These are phyloP conservation scores for Tiphia femorata DNA, from an alignment of 2,888 invertebrate species.

Conservation along the genomic window DNA sequence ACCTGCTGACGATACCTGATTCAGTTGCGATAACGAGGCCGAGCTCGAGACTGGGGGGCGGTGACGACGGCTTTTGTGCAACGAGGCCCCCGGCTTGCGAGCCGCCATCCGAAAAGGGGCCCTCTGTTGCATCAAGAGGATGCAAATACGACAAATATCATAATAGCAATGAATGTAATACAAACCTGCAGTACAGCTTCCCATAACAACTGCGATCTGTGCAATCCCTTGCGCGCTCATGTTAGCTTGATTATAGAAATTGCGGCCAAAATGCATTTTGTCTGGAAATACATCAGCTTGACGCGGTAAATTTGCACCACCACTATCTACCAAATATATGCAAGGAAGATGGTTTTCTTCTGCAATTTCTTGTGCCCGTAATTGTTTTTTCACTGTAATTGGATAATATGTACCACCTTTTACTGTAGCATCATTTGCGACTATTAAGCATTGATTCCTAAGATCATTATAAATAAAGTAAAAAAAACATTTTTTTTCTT, in stretches of 20 bases:
- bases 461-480: background rate
- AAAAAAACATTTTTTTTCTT: background rate
- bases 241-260: slow-evolving; percentile 96
- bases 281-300: slow-evolving; percentile 98
- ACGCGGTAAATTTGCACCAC: slow-evolving; percentile 94
- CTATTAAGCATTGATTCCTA: slow-evolving; percentile 85
- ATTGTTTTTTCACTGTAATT: slow-evolving; percentile 95
- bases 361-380: slow-evolving; percentile 96
- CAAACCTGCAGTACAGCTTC: slow-evolving; percentile 95
- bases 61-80: no score
- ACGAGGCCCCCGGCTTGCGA: no score
- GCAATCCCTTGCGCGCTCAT: slow-evolving; percentile 93
- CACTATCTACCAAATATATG: slow-evolving; percentile 97
- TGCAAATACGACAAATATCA: no score
- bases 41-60: no score
- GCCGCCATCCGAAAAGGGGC: no score
- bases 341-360: slow-evolving; percentile 93
- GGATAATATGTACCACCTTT: slow-evolving; percentile 99
- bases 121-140: no score
- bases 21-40: no score
- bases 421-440: slow-evolving; percentile 99
- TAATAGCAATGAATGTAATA: no score
- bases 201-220: slow-evolving; percentile 96
- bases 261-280: slow-evolving; percentile 93
- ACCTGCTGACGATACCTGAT: no score